Conservation (phyloP, 1,140 invertebrate genomes). For the Orussus abietinus region DNA sequence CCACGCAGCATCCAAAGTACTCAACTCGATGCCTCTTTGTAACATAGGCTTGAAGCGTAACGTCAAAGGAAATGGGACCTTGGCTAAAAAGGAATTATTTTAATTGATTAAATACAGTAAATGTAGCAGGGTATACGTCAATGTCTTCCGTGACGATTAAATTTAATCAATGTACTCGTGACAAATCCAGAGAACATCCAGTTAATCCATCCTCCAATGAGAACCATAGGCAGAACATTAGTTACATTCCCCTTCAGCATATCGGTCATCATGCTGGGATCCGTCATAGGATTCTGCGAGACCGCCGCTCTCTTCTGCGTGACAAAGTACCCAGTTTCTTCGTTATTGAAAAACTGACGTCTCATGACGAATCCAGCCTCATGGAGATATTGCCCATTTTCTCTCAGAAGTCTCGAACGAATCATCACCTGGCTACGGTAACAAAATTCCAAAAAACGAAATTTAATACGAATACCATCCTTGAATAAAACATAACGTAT, state of each 20-base stretch:
- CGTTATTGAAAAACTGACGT: slow-evolving; percentile 93
- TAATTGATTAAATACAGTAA: slow-evolving; percentile 5
- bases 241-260: slow-evolving; percentile 99
- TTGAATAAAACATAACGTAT: slow-evolving; percentile 5
- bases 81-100: slow-evolving; percentile 74
- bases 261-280: slow-evolving; percentile 97
- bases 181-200: slow-evolving; percentile 99
- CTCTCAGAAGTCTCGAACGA: slow-evolving; percentile 83
- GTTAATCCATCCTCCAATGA: slow-evolving; percentile 99
- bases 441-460: slow-evolving; percentile 8
- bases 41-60: slow-evolving; percentile 98
- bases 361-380: slow-evolving; percentile 92
- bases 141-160: background rate
- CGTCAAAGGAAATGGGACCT: slow-evolving; percentile 98
- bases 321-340: slow-evolving; percentile 89
- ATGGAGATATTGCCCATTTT: slow-evolving; percentile 98
- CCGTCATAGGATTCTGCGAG: slow-evolving; percentile 92
- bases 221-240: slow-evolving; percentile 97
- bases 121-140: too few relatives aligned
- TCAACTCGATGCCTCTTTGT: slow-evolving; percentile 93
- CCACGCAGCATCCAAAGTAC: slow-evolving; percentile 96
- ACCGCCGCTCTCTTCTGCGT: slow-evolving; percentile 83
- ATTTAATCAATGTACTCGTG: slow-evolving; percentile 71
- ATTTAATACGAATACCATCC: background rate
- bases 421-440: slow-evolving; percentile 87